Evolutionary conservation across 2,113 vertebrate species (phyloP).

Genomic region (Psephotus haematonotus): DNA sequence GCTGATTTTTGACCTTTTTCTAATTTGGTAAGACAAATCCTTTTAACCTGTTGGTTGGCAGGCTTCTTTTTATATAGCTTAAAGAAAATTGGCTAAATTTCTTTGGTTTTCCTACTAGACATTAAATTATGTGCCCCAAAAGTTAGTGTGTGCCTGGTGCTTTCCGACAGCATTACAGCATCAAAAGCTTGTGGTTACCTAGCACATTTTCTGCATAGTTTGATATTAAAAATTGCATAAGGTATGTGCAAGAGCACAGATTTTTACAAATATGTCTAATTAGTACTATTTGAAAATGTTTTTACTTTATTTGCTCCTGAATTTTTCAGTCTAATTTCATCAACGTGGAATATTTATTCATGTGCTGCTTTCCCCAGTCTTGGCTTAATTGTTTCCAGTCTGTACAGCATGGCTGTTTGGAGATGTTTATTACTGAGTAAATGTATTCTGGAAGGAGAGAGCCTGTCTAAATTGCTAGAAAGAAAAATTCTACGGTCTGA

Average conservation of each 20-base stretch:
- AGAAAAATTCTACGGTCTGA: slow-evolving; percentile 58
- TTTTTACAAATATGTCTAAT: slow-evolving; percentile 13
- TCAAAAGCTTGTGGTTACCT: not conserved
- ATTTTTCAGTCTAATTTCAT: slow-evolving; percentile 32
- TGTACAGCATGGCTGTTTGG: slow-evolving; percentile 36
- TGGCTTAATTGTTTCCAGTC: slow-evolving; percentile 61
- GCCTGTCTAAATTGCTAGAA: slow-evolving; percentile 43
- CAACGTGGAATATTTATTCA: slow-evolving; percentile 39
- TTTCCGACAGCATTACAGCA: not conserved
- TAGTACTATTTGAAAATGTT: slow-evolving; percentile 12
- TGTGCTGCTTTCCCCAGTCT: slow-evolving; percentile 39
- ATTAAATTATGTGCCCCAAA: not conserved
- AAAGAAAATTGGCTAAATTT: not conserved
- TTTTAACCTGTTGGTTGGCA: not conserved
- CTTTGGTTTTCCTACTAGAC: not conserved
- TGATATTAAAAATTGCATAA: not conserved
- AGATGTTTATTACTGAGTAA: slow-evolving; percentile 60
- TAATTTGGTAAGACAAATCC: not conserved
- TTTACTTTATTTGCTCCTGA: slow-evolving; percentile 4
- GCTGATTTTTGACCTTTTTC: not conserved
- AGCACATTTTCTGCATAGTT: not conserved
- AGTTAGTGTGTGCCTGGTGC: not conserved
- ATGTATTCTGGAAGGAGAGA: slow-evolving; percentile 57
- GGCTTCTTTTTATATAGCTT: not conserved
- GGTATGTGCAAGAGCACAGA: not conserved